Conservation (phyloP, 1,140 invertebrate species). For the Cydia pomonella region DNA sequence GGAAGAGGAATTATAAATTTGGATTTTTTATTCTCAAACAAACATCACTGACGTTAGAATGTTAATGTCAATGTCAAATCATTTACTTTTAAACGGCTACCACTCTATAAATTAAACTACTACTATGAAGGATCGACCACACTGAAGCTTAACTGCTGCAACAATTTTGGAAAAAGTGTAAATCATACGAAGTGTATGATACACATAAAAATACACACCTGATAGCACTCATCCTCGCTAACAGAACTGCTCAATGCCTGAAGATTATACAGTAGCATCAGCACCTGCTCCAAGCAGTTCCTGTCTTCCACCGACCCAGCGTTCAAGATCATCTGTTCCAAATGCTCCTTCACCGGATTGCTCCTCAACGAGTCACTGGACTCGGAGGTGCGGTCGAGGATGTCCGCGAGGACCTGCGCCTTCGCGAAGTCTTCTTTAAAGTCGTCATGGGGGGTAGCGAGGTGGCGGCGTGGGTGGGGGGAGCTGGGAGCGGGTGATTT, state of each 20-base stretch:
- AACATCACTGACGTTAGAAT: not conserved
- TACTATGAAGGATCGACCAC: not conserved
- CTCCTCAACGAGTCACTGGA: conserved; percentile 71
- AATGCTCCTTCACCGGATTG: conserved; percentile 72
- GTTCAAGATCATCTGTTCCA: conserved; percentile 75
- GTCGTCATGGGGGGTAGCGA: conserved; percentile 65
- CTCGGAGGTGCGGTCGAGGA: conserved; percentile 68
- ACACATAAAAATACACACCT: conserved; percentile 52
- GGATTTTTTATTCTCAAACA: conserved; percentile 22
- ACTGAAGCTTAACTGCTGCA: not conserved
- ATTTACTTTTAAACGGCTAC: not conserved
- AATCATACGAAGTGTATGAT: too few relatives aligned
- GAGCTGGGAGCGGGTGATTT: conserved; percentile 76
- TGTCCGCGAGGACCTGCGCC: conserved; percentile 70
- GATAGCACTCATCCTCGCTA: conserved; percentile 77
- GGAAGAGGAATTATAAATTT: conserved; percentile 47
- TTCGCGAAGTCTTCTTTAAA: conserved; percentile 75
- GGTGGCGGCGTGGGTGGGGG: conserved; percentile 64
- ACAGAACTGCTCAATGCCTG: conserved; percentile 80
- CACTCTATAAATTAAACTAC: not conserved
- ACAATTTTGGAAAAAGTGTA: not conserved
- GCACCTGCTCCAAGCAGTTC: conserved; percentile 81
- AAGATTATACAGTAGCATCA: conserved; percentile 81
- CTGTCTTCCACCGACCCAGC: conserved; percentile 80
- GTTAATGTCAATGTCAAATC: conserved; percentile 33